Percentiles rank a stretch among this genome's conserved stretches.
Conservation (phyloP, 1,140 invertebrate genomes). For the Bombus consobrinus region DNA sequence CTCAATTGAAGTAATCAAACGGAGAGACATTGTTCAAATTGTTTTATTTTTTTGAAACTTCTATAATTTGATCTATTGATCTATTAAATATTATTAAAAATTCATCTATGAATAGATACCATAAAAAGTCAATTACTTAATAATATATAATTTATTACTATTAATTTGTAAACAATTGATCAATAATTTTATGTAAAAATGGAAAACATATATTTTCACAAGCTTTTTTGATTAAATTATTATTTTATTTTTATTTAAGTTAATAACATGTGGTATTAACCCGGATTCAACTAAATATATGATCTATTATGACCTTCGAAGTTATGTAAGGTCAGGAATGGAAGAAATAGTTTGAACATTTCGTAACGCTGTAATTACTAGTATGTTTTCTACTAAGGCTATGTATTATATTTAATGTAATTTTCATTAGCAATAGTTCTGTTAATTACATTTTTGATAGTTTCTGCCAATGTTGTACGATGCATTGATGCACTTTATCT, state of each 20-base stretch:
- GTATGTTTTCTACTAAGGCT: background rate
- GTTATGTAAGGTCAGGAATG: too few relatives aligned
- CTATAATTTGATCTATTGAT: background rate
- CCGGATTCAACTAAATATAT: background rate
- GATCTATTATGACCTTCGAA: too few relatives aligned
- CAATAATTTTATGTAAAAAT: background rate
- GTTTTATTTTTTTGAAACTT: background rate
- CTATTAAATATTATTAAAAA: background rate
- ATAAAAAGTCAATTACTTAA: too few relatives aligned
- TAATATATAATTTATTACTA: too few relatives aligned
- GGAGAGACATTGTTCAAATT: background rate
- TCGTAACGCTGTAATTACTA: background rate
- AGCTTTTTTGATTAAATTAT: background rate
- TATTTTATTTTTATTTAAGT: background rate
- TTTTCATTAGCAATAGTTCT: background rate
- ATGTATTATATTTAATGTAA: too few relatives aligned
- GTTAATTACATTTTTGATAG: background rate
- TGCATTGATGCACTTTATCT: background rate
- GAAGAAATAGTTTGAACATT: background rate
- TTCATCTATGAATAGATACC: too few relatives aligned
- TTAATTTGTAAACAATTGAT: background rate
- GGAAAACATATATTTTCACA: background rate
- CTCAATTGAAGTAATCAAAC: background rate
- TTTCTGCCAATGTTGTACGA: background rate
- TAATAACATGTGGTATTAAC: background rate